Evolutionary conservation across 2,888 invertebrate genomes (phyloP).

Genomic region (Willowsia nigromaculata): DNA sequence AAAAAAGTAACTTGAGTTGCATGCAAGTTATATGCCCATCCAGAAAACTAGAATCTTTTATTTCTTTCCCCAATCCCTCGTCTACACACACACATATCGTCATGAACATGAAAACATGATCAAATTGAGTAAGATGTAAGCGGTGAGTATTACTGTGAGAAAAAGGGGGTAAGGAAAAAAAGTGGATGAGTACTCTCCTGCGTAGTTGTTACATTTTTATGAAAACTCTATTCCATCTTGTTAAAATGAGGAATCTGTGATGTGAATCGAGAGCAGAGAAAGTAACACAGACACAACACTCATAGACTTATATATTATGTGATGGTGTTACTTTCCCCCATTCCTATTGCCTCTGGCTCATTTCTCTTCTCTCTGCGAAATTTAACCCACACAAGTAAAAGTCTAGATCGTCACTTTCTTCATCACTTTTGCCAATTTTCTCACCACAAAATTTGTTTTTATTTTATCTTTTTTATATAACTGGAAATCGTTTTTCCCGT

Average conservation of each 20-base stretch:
- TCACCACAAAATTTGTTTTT: slow-evolving; percentile 14
- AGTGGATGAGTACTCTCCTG: not conserved
- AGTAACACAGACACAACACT: not conserved
- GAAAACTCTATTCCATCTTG: not conserved
- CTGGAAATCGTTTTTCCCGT: not conserved
- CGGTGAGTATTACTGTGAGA: not conserved
- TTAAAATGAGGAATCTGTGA: slow-evolving; percentile 1
- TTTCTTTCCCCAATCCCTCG: not conserved
- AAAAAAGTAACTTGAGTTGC: not conserved
- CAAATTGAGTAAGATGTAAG: not conserved
- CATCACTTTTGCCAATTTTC: slow-evolving; percentile 58
- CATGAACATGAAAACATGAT: not conserved
- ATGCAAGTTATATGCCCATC: not conserved
- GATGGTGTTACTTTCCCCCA: slow-evolving; percentile 36
- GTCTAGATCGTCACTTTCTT: no score
- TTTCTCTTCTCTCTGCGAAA: slow-evolving; percentile 5
- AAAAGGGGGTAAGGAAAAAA: not conserved
- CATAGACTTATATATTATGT: not conserved
- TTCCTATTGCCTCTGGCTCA: slow-evolving; percentile 48
- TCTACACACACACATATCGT: not conserved
- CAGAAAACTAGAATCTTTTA: not conserved
- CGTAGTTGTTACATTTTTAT: not conserved
- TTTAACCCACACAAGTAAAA: not conserved
- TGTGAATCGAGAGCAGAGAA: slow-evolving; percentile 8
- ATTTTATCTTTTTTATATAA: not conserved